Conservation (phyloP, 2,888 invertebrate genomes). For the Panzeria rudis region DNA sequence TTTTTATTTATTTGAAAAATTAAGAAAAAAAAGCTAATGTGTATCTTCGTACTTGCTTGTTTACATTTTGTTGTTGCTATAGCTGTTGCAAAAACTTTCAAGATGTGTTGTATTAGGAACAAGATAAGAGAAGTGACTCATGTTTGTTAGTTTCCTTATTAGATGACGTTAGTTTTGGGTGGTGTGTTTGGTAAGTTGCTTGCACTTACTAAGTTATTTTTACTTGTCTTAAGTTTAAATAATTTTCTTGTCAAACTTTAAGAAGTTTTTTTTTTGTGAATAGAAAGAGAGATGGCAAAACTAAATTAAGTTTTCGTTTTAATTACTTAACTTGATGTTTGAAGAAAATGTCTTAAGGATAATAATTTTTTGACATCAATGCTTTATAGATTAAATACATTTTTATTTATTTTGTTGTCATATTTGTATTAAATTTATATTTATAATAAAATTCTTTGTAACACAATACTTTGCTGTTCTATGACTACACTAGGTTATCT, state of each 20-base stretch:
- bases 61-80: slow-evolving; percentile 5
- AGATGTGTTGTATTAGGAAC: slow-evolving; percentile 36
- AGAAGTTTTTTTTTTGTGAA: background rate
- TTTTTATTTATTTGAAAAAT: background rate
- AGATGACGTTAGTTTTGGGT: background rate
- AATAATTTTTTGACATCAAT: no score
- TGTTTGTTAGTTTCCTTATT: slow-evolving; percentile 27
- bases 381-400: no score
- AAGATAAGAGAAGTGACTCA: slow-evolving; percentile 53
- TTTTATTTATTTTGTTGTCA: no score
- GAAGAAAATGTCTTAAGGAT: no score
- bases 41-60: slow-evolving; percentile 1
- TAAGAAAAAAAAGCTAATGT: slow-evolving; percentile 2
- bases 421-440: no score
- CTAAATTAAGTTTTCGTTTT: background rate
- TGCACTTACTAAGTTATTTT: background rate
- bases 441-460: no score
- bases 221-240: slow-evolving; percentile 12
- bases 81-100: slow-evolving; percentile 36
- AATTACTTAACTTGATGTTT: background rate
- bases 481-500: no score
- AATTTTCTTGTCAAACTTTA: slow-evolving; percentile 58
- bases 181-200: background rate
- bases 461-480: no score
- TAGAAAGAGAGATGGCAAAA: no score